Conservation (phyloP, 2,113 vertebrate species). For the Montifringilla adamsi region DNA sequence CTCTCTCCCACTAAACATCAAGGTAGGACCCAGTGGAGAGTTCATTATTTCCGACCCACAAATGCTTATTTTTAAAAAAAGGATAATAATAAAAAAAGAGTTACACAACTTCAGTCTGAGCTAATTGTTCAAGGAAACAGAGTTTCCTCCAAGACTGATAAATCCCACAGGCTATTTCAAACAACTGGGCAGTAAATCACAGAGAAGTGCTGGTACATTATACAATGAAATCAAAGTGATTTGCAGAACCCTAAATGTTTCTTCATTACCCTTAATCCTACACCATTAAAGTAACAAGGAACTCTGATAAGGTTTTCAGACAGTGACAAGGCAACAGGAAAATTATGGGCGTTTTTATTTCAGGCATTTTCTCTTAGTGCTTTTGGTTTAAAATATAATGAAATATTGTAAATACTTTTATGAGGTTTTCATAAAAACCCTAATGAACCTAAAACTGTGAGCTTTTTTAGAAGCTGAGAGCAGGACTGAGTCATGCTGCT, state of each 20-base stretch:
- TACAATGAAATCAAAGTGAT: slow-evolving; percentile 50
- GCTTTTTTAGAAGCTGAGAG: not conserved
- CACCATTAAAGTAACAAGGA: slow-evolving; percentile 11
- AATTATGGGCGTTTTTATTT: slow-evolving; percentile 36
- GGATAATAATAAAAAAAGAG: not conserved
- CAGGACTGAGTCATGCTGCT: not conserved
- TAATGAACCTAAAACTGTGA: not conserved
- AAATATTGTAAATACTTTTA: slow-evolving; percentile 35
- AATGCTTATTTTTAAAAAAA: not conserved
- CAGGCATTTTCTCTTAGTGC: not conserved
- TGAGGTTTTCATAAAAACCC: not conserved
- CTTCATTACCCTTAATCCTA: slow-evolving; percentile 45
- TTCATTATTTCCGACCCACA: not conserved
- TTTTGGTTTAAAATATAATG: slow-evolving; percentile 9
- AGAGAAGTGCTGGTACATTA: not conserved
- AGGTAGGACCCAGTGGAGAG: not conserved
- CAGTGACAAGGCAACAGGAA: not conserved
- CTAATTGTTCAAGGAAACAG: slow-evolving; percentile 37
- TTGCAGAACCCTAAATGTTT: slow-evolving; percentile 48
- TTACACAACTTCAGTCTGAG: not conserved
- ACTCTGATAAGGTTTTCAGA: slow-evolving; percentile 40
- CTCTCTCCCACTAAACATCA: not conserved
- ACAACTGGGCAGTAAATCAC: slow-evolving; percentile 32
- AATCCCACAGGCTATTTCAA: slow-evolving; percentile 13
- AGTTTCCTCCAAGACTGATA: slow-evolving; percentile 43